Base-by-base conservation (phyloP, 2,888 invertebrate genomes). In the Leucoma salicis region DNA sequence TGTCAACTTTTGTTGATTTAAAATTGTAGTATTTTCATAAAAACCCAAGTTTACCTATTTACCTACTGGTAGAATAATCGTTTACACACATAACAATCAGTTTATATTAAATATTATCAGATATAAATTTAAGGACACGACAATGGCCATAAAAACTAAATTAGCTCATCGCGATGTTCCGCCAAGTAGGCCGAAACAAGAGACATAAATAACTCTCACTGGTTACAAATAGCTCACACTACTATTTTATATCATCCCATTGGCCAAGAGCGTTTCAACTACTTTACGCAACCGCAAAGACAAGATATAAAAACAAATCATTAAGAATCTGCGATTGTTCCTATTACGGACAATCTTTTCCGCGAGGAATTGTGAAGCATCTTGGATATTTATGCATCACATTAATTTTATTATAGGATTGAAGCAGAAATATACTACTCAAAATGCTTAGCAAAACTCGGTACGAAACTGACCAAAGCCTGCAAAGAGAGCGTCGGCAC, bases 341-440 rank as follows among this genome's bases (percentile, higher is more conserved):
- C 58, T n/a, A 58, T n/a, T 60, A 24, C 51, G 63, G 50, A 35
- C 32, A 43, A 40, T 49, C 50, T 52, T 51, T 65, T 63, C 65
- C 59, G 59, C 32, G 37, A 45, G 42, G 35, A 43, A 52, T 64
- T 58, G 50, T 46, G 46, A 45, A 18, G 53, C 13, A 14, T 38
- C 38, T 29, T 31, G 8, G 46, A 39, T 39, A 43, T 31, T 48
- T 31, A 46, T 47, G 42, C 39, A 38, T 60, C 59, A 53, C 39
- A 13, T 13, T 12, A 5, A 6, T 12, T 28, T 13, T 29, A 12
- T 55, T 90, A 28, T 83, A 97, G 98, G 84, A 94, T 97, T 44
- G 98, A 98, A 79, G 92, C 97, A 42, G 98, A 98, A 89, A 92
- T 94, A 39, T 94, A 94, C 67, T 98, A 98, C 80, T 96, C 97